A percentile compares a stretch with the other conserved stretches of the same genome.
These are phyloP conservation scores for Sterrhoptilus dennistouni DNA, from an alignment of 2,113 vertebrate genomes.

Conservation along the genomic window DNA sequence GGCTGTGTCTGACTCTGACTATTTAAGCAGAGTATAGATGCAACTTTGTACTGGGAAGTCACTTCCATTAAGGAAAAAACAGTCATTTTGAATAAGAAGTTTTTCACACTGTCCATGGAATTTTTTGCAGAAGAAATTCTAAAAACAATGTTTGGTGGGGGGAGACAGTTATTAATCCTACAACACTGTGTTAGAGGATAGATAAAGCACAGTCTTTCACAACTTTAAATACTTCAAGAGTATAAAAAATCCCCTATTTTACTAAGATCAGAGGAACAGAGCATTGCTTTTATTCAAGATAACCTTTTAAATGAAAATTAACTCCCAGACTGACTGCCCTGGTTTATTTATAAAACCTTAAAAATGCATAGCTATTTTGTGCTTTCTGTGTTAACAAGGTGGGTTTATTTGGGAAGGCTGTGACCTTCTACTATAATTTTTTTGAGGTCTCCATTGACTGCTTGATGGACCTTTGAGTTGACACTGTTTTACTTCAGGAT, in stretches of 20 bases:
- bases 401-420: background rate
- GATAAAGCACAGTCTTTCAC: background rate
- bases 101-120: background rate
- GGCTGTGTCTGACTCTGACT: background rate
- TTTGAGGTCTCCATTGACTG: background rate
- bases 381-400: background rate
- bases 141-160: background rate
- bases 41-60: fast-evolving
- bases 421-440: background rate
- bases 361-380: background rate
- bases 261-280: background rate
- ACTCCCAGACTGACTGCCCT: background rate
- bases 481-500: background rate
- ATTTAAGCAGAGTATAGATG: background rate
- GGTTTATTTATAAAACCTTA: background rate
- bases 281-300: background rate
- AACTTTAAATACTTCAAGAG: background rate
- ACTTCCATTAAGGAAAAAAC: background rate
- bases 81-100: background rate
- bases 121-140: background rate
- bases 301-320: background rate
- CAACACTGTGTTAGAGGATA: background rate
- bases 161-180: background rate
- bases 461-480: background rate
- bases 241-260: background rate